Conservation (phyloP, 2,888 invertebrate genomes). For the Beris chalybata region DNA sequence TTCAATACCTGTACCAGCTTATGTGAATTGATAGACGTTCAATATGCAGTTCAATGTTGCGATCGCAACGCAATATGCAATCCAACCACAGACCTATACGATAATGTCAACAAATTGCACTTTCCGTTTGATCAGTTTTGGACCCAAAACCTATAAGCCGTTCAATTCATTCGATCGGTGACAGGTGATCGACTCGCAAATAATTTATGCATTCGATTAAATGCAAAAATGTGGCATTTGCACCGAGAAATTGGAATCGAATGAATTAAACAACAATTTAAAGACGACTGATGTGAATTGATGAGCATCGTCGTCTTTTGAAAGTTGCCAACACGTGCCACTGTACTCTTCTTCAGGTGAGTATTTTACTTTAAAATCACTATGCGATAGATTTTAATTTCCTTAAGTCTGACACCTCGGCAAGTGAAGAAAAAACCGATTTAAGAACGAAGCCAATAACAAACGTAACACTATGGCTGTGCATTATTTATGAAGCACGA, state of each 20-base stretch:
- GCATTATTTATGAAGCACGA: constrained; percentile 21
- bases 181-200: constrained; percentile 25
- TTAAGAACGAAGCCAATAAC: background rate
- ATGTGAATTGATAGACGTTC: too few relatives aligned
- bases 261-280: constrained; percentile 26
- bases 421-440: background rate
- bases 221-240: too few relatives aligned
- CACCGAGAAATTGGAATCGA: too few relatives aligned
- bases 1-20: too few relatives aligned
- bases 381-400: too few relatives aligned
- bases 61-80: too few relatives aligned
- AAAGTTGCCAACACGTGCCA: constrained; percentile 11
- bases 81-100: too few relatives aligned
- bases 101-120: constrained; percentile 22
- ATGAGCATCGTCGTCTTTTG: background rate
- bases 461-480: constrained; percentile 8
- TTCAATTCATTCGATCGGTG: constrained; percentile 5
- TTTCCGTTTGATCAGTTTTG: constrained; percentile 13
- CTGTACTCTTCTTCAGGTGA: background rate
- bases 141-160: too few relatives aligned
- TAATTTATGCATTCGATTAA: constrained; percentile 17
- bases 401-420: background rate
- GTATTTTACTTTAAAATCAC: too few relatives aligned
- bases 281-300: background rate
- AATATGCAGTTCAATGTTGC: too few relatives aligned